A percentile compares a stretch with the other conserved stretches of the same genome.
Conservation (phyloP, 2,797 vertebrate species). For the Merluccius polli region DNA sequence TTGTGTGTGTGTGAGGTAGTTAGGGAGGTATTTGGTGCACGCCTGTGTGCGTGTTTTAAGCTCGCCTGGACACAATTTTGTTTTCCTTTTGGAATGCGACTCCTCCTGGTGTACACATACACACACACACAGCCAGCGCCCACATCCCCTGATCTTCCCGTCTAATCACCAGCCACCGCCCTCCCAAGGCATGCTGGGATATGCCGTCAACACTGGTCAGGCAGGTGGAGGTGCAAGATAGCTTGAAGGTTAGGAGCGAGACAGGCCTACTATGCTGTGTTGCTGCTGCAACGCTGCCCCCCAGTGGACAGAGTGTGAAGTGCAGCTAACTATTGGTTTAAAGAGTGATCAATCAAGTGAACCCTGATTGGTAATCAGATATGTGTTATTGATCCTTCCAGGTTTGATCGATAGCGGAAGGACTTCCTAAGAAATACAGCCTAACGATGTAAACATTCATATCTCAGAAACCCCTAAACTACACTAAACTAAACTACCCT, state of each 20-base stretch:
- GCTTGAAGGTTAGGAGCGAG: neutral
- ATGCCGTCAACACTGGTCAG: neutral
- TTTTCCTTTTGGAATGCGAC: slow-evolving; percentile 1
- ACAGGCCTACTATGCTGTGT: neutral
- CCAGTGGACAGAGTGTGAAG: neutral
- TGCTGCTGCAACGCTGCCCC: neutral
- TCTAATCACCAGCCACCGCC: neutral
- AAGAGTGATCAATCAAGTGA: too few relatives aligned
- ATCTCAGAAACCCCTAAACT: too few relatives aligned
- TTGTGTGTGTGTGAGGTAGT: slow-evolving; percentile 6
- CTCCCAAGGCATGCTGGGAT: neutral
- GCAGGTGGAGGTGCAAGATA: neutral
- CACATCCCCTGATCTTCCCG: neutral
- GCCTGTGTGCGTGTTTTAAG: neutral
- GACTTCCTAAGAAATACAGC: too few relatives aligned
- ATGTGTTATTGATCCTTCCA: too few relatives aligned
- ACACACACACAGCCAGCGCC: neutral
- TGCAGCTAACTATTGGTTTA: too few relatives aligned
- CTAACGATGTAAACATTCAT: too few relatives aligned
- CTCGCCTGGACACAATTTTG: neutral
- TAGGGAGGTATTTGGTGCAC: neutral
- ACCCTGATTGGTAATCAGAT: too few relatives aligned
- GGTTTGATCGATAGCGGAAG: too few relatives aligned
- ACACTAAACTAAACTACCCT: too few relatives aligned
- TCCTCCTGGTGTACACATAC: neutral